Conservation (phyloP, 1,140 invertebrate species). For the Drosophila seguyi region DNA sequence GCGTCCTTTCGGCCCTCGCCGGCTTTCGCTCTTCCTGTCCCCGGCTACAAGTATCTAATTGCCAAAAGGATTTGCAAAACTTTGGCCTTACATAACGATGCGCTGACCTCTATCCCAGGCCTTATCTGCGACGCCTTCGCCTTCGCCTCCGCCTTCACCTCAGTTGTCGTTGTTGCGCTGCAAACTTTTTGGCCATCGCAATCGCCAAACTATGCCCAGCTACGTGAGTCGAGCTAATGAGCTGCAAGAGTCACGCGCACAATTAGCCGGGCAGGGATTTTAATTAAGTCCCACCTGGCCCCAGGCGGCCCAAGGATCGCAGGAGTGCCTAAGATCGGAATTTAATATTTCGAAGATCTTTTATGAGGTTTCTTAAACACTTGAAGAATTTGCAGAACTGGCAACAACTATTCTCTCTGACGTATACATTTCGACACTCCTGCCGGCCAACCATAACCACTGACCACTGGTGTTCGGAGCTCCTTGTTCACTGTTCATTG, state of each 20-base stretch:
- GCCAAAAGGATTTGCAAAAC: slow-evolving; percentile 78
- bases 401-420: neutral
- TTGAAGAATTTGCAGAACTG: neutral
- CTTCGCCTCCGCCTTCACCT: slow-evolving; percentile 21
- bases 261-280: slow-evolving; percentile 50
- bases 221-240: slow-evolving; percentile 61
- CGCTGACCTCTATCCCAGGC: slow-evolving; percentile 48
- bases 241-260: slow-evolving; percentile 59
- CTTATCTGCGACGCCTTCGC: neutral
- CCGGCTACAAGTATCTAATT: slow-evolving; percentile 77
- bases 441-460: slow-evolving; percentile 85
- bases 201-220: slow-evolving; percentile 65
- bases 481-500: slow-evolving; percentile 78
- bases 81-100: slow-evolving; percentile 67
- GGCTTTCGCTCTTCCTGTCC: slow-evolving; percentile 35
- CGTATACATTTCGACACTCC: slow-evolving; percentile 1
- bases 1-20: slow-evolving; percentile 23
- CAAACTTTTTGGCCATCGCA: slow-evolving; percentile 61
- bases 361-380: too few relatives aligned
- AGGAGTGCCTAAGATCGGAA: slow-evolving; percentile 89
- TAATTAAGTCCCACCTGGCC: slow-evolving; percentile 58
- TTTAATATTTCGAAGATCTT: slow-evolving; percentile 92
- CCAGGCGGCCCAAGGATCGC: slow-evolving; percentile 90
- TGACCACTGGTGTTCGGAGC: slow-evolving; percentile 98
- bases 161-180: slow-evolving; percentile 49